phyloP scores from a whole-genome alignment of 2,888 invertebrate species.

The Drosophila meridionalis region DNA sequence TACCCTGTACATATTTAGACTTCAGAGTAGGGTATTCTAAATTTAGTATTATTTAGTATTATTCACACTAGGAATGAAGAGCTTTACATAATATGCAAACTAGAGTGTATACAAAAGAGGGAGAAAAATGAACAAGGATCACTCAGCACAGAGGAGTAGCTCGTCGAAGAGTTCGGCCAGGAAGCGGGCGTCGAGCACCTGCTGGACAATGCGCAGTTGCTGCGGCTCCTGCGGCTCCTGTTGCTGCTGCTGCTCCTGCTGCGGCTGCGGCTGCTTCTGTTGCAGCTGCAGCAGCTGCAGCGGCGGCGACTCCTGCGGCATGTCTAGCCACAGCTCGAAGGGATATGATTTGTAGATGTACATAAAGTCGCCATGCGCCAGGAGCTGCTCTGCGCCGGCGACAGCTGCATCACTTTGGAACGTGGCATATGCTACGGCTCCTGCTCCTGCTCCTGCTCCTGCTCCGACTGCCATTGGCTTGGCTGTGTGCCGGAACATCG shows the following conservation, averaged over 20 bases:
- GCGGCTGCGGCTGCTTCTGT: not conserved
- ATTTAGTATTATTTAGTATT: not conserved
- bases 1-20: not conserved
- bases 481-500: not conserved
- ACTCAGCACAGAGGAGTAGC: not conserved
- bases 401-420: not conserved
- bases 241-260: not conserved
- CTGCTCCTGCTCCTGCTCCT: not conserved
- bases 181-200: constrained; percentile 9
- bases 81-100: not conserved
- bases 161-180: constrained; percentile 12
- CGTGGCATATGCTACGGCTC: not conserved
- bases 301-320: constrained; percentile 1
- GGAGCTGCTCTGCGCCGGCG: not conserved
- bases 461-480: not conserved
- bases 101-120: not conserved
- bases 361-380: not conserved
- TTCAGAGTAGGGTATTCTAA: not conserved
- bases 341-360: constrained; percentile 5
- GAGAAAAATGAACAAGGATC: not conserved
- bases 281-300: not conserved
- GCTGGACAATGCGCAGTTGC: not conserved
- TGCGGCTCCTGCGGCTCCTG: not conserved
- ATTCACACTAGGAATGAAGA: not conserved
- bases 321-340: not conserved